Percentiles rank a stretch among this genome's conserved stretches.
These are phyloP conservation scores for Garrulus glandarius DNA, from an alignment of 2,797 vertebrate species.

Conservation along the genomic window DNA sequence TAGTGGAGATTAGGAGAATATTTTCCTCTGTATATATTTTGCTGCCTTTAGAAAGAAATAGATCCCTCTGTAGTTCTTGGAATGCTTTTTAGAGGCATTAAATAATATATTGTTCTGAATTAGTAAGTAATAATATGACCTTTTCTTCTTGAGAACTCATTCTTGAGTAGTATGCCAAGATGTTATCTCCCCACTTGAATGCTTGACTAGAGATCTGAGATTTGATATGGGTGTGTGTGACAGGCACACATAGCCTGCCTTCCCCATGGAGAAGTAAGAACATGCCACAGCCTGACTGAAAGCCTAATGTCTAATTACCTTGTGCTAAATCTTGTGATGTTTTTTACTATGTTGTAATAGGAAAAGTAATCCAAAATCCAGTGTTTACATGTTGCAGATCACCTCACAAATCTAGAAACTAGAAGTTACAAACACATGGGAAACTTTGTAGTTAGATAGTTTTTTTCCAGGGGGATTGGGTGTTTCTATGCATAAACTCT, in stretches of 20 bases:
- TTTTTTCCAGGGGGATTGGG: neutral
- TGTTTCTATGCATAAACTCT: neutral
- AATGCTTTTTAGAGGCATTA: neutral
- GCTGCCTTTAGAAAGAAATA: neutral
- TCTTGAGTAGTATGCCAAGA: neutral
- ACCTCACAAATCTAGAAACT: neutral
- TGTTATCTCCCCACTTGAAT: neutral
- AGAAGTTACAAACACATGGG: neutral
- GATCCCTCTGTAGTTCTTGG: neutral
- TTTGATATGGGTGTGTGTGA: neutral
- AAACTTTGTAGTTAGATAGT: neutral
- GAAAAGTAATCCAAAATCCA: neutral
- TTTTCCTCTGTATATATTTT: neutral
- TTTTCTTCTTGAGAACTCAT: neutral
- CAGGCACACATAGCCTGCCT: neutral
- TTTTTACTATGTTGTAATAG: neutral
- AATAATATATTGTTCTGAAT: neutral
- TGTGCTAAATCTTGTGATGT: neutral
- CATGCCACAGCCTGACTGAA: neutral
- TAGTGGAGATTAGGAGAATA: neutral
- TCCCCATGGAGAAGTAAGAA: neutral
- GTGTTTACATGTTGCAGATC: neutral
- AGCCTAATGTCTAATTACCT: neutral
- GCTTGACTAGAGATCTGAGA: neutral
- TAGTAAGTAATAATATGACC: neutral